A percentile compares a stretch with the other conserved stretches of the same genome.
These are phyloP conservation scores for Bubalus kerabau DNA, from an alignment of 2,113 vertebrate species.

Conservation along the genomic window DNA sequence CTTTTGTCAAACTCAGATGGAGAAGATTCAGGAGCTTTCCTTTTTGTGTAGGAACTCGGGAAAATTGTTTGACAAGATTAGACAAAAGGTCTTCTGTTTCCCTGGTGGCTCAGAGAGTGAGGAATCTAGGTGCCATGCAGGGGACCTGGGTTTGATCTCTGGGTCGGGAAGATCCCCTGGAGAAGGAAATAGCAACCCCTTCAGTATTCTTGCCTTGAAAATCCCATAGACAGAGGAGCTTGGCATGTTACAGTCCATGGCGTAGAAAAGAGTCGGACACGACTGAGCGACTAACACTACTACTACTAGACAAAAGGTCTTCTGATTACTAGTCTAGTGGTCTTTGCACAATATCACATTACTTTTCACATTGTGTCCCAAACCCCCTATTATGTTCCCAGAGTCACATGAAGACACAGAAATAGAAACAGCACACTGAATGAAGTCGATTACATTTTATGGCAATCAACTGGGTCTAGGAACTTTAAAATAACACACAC, in stretches of 20 bases:
- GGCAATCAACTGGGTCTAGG: neutral
- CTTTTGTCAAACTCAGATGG: neutral
- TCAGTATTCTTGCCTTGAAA: neutral
- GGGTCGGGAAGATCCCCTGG: neutral
- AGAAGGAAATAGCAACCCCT: neutral
- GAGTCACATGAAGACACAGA: neutral
- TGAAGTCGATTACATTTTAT: neutral
- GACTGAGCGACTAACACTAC: neutral
- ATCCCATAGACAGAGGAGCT: neutral
- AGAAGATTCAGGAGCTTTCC: neutral
- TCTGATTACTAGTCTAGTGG: neutral
- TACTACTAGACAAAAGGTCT: too few species aligned
- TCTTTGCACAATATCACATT: neutral
- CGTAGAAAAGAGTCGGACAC: neutral
- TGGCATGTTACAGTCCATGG: neutral
- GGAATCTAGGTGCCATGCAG: neutral
- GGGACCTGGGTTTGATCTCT: neutral
- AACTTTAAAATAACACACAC: constrained; percentile 5
- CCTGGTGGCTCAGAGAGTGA: neutral
- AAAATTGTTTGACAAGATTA: neutral
- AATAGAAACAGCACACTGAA: neutral
- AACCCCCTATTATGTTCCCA: neutral
- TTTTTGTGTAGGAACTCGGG: neutral
- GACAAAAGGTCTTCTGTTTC: neutral
- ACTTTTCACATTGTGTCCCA: neutral